Evolutionary conservation across 2,888 invertebrate genomes (phyloP).

Genomic region (Acanthosepion lycidas): DNA sequence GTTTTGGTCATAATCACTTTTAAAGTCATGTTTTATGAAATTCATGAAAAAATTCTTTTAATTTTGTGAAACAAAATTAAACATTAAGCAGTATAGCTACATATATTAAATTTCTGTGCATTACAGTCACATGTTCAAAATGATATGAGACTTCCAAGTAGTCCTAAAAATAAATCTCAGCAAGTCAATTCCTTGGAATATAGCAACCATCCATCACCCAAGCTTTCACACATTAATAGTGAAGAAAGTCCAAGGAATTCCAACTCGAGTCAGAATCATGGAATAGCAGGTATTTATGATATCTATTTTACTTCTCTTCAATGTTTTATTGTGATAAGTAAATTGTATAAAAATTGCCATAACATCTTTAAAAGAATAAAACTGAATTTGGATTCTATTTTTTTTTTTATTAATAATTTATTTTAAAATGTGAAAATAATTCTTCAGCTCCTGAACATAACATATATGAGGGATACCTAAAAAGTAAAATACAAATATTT

Average conservation of each 20-base stretch:
- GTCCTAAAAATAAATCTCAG: not conserved
- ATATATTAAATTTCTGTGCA: not conserved
- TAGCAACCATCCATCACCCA: not conserved
- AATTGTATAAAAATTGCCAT: too few relatives aligned
- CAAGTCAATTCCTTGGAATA: not conserved
- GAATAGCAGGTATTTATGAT: not conserved
- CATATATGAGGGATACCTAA: too few relatives aligned
- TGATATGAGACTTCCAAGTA: not conserved
- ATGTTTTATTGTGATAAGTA: not conserved
- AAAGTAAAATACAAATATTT: too few relatives aligned
- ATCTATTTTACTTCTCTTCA: not conserved
- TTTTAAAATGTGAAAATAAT: not conserved
- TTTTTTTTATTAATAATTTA: not conserved
- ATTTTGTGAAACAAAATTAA: not conserved
- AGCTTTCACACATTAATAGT: not conserved
- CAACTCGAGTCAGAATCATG: not conserved
- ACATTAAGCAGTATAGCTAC: not conserved
- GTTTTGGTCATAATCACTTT: too few relatives aligned
- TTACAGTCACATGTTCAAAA: not conserved
- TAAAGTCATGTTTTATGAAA: too few relatives aligned
- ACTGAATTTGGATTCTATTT: not conserved
- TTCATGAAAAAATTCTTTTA: too few relatives aligned
- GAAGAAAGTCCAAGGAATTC: not conserved
- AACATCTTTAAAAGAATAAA: not conserved
- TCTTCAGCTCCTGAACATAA: too few relatives aligned